Base-by-base conservation (phyloP, 1,140 invertebrate genomes). In the Harpegnathos saltator region DNA sequence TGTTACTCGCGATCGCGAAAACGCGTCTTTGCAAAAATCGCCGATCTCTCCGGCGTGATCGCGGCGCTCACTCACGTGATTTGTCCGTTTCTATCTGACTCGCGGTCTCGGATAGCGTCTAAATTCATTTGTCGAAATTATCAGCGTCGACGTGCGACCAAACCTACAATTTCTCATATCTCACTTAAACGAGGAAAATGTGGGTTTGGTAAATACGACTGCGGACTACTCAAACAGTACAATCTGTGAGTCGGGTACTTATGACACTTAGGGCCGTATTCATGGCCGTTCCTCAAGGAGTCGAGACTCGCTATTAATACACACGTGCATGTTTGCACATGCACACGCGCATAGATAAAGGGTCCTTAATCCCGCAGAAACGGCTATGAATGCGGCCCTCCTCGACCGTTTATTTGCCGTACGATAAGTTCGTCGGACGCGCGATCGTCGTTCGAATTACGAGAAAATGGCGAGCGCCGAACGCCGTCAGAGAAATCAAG, bases 221-320 rank as follows among this genome's bases (percentile, higher is more conserved):
- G 29, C 29, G 29, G 29, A 33, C 5, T 63, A 77, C 50, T 38
- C 48, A 77, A 77, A 77, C 38, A 77, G 66, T 66, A 19, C 29
- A 66, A 63, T n/a, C 52, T 66, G 19, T 48, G 19, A 52, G 44
- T 22, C 15, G 26, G 29, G 1, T 48, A 68, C 26, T 77, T 77
- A 44, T 17, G 15, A 19, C 26, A 66, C 33, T 77, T 65, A 38
- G 9, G 29, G 7, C 9, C 15, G 58, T 48, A 65, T 75, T 75
- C 26, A 65, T 38, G 22, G 44, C n/a, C 73, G 15, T 65, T 38
- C 15, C 1, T 54, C 9, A 54, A 19, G 19, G 26, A 33, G 52
- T 52, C 48, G 52, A 19, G 3, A 77, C 4, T 68, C n/a, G 62
- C 48, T 56, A 68, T 54, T 66, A 77, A 77, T 77, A 29, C 29